Conservation (phyloP, 2,888 invertebrate species). For the Germaria angustata region DNA sequence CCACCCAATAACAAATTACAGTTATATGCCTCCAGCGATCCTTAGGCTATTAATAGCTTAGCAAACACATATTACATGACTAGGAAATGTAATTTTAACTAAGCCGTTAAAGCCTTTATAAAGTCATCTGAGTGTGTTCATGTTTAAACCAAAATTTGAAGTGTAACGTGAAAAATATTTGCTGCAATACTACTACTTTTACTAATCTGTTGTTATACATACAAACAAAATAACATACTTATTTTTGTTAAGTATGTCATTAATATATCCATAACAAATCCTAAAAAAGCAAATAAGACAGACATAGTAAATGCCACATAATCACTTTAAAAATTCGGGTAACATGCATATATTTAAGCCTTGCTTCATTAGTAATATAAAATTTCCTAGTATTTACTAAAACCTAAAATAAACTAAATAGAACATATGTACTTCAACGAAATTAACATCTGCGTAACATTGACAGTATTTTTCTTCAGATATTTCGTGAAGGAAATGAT, state of each 20-base stretch:
- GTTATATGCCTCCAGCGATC: slow-evolving; percentile 62
- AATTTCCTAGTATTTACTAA: slow-evolving; percentile 31
- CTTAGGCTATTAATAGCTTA: slow-evolving; percentile 58
- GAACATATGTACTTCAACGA: neutral
- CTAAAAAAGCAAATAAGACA: slow-evolving; percentile 24
- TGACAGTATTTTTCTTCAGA: slow-evolving; percentile 39
- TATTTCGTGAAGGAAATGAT: neutral
- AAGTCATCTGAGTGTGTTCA: slow-evolving; percentile 65
- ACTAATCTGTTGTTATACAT: slow-evolving; percentile 61
- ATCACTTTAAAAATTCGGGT: slow-evolving; percentile 49
- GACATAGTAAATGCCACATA: slow-evolving; percentile 40
- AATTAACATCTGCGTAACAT: slow-evolving; percentile 19
- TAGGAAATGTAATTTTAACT: slow-evolving; percentile 39
- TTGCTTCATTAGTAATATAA: slow-evolving; percentile 43
- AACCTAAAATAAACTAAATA: slow-evolving; percentile 16
- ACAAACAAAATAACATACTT: slow-evolving; percentile 41
- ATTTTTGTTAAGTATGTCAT: slow-evolving; percentile 65
- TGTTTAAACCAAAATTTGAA: slow-evolving; percentile 66
- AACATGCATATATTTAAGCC: slow-evolving; percentile 51
- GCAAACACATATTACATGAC: slow-evolving; percentile 33
- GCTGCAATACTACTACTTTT: slow-evolving; percentile 57
- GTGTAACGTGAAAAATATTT: slow-evolving; percentile 57
- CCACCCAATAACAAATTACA: slow-evolving; percentile 55
- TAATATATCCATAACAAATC: slow-evolving; percentile 49
- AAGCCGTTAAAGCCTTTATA: slow-evolving; percentile 61